phyloP scores from a whole-genome alignment of 2,113 vertebrate genomes.

The Camelus dromedarius region DNA sequence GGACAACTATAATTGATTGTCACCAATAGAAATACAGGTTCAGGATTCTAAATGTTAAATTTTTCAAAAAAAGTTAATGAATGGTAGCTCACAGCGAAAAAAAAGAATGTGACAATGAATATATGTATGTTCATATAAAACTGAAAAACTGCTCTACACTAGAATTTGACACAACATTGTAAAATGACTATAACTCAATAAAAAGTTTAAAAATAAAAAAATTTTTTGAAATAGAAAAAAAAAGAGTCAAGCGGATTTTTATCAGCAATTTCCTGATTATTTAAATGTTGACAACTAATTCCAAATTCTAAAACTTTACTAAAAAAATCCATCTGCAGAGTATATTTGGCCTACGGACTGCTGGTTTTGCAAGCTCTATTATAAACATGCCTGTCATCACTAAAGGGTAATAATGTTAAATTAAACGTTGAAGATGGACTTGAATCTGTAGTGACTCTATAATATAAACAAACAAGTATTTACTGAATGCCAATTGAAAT shows the following conservation, averaged over 20 bases:
- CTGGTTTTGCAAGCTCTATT: neutral
- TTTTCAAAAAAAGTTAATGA: neutral
- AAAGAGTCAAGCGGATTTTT: neutral
- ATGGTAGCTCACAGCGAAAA: too few relatives aligned
- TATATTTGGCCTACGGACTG: neutral
- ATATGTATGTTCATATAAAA: too few relatives aligned
- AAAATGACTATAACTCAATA: too few relatives aligned
- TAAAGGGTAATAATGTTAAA: neutral
- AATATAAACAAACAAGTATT: neutral
- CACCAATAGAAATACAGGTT: neutral
- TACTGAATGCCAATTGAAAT: constrained; percentile 3
- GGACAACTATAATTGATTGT: neutral
- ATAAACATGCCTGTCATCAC: neutral
- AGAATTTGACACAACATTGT: too few relatives aligned
- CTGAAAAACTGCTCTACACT: too few relatives aligned
- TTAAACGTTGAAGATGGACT: neutral
- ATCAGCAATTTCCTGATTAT: neutral
- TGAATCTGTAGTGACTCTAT: neutral
- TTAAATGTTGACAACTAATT: constrained; percentile 15
- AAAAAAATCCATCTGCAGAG: neutral
- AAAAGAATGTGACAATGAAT: too few relatives aligned
- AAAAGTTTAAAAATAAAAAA: too few relatives aligned
- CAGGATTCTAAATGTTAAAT: neutral
- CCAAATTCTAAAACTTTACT: neutral
- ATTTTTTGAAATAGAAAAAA: too few relatives aligned